Evolutionary conservation across 2,888 invertebrate genomes (phyloP).

Genomic region (Charanyca ferruginea): DNA sequence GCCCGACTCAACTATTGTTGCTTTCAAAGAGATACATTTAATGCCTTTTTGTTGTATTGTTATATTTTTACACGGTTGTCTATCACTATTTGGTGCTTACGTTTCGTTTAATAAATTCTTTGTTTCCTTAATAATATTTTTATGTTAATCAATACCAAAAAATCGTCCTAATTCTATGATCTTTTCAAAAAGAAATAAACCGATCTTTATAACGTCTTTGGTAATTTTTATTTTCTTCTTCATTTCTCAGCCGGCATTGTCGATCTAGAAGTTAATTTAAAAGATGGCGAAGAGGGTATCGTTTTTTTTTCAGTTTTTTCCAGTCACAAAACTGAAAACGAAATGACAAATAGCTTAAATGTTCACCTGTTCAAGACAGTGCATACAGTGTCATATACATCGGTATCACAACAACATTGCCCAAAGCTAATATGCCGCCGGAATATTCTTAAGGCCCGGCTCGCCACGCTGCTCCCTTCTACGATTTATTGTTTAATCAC

Average conservation of each 20-base stretch:
- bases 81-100: slow-evolving; percentile 42
- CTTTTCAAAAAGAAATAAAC: no score
- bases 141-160: slow-evolving; percentile 20
- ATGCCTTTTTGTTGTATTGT: slow-evolving; percentile 52
- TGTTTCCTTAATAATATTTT: slow-evolving; percentile 36
- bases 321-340: neutral
- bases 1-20: slow-evolving; percentile 60
- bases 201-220: no score
- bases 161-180: neutral
- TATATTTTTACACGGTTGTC: slow-evolving; percentile 60
- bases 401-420: slow-evolving; percentile 55
- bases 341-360: neutral
- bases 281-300: neutral
- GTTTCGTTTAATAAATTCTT: slow-evolving; percentile 30
- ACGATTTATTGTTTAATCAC: slow-evolving; percentile 89
- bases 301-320: no score
- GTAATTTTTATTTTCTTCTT: neutral
- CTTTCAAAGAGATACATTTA: slow-evolving; percentile 47
- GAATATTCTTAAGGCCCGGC: slow-evolving; percentile 69
- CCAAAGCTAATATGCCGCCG: slow-evolving; percentile 67
- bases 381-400: slow-evolving; percentile 30
- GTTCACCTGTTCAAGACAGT: slow-evolving; percentile 1
- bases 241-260: neutral
- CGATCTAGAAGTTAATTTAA: neutral
- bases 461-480: slow-evolving; percentile 65